Percentiles rank a stretch among this genome's conserved stretches.
Conservation (phyloP, 2,797 vertebrate genomes). For the Austrolebias charrua region DNA sequence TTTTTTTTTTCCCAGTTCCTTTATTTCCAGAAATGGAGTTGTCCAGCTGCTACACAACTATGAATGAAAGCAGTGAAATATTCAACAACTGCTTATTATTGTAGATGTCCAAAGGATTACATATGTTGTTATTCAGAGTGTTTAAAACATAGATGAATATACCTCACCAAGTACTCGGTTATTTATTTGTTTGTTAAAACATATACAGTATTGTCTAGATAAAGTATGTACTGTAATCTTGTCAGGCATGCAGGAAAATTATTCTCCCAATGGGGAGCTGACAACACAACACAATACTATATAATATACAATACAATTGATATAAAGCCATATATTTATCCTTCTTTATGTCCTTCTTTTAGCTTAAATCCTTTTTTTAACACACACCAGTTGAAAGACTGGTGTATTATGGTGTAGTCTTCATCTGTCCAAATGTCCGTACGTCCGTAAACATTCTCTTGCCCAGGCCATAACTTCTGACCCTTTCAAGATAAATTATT, state of each 20-base stretch:
- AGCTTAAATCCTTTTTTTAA: no score
- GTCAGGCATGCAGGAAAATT: background rate
- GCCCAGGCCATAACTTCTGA: no score
- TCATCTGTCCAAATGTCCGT: no score
- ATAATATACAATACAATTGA: no score
- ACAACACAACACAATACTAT: no score
- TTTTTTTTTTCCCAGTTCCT: constrained; percentile 11
- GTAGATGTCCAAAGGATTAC: background rate
- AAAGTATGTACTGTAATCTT: background rate
- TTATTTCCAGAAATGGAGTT: constrained; percentile 6
- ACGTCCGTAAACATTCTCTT: no score
- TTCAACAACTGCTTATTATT: background rate
- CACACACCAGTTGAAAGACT: no score
- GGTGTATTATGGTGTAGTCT: no score
- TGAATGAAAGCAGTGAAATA: constrained; percentile 1
- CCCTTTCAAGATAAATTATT: no score
- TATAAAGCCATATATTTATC: no score
- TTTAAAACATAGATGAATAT: constrained; percentile 4
- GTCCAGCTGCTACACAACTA: constrained; percentile 9
- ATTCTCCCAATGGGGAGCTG: no score
- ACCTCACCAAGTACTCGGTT: background rate
- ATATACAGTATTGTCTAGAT: background rate
- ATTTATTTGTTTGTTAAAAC: background rate
- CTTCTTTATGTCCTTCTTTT: no score
- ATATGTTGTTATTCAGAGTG: background rate